Evolutionary conservation across 1,140 invertebrate species (phyloP).

Genomic region (Oscheius sp.): DNA sequence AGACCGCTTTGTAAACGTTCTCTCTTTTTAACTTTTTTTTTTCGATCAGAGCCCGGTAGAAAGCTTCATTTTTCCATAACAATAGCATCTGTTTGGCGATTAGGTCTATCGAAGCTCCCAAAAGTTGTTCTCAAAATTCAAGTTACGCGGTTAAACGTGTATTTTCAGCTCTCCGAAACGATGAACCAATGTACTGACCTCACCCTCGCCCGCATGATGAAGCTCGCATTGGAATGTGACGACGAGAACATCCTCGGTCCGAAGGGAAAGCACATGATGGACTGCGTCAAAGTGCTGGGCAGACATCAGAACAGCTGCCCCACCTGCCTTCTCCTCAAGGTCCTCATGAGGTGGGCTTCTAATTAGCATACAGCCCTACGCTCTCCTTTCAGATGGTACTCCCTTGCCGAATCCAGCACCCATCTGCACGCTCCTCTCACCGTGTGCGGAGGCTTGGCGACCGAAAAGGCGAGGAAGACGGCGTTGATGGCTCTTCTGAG

Average conservation of each 20-base stretch:
- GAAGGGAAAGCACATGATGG: constrained; percentile 32
- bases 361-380: too few species aligned
- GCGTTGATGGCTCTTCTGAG: constrained; percentile 52
- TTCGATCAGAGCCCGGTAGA: too few species aligned
- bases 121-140: too few species aligned
- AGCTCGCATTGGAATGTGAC: constrained; percentile 49
- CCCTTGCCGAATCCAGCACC: not conserved
- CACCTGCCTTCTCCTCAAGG: constrained; percentile 18
- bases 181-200: constrained; percentile 46
- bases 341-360: constrained; percentile 16
- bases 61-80: not conserved
- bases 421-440: not conserved
- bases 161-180: not conserved
- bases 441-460: constrained; percentile 1
- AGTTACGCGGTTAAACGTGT: too few species aligned
- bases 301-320: constrained; percentile 15
- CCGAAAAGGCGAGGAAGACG: constrained; percentile 38
- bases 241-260: constrained; percentile 40
- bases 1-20: too few species aligned
- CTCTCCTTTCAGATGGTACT: not conserved
- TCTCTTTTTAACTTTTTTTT: too few species aligned
- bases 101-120: too few species aligned
- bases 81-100: not conserved
- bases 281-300: not conserved
- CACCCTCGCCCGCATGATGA: constrained; percentile 46